phyloP scores from a whole-genome alignment of 2,888 invertebrate genomes.

The Clepsis dumicolana region DNA sequence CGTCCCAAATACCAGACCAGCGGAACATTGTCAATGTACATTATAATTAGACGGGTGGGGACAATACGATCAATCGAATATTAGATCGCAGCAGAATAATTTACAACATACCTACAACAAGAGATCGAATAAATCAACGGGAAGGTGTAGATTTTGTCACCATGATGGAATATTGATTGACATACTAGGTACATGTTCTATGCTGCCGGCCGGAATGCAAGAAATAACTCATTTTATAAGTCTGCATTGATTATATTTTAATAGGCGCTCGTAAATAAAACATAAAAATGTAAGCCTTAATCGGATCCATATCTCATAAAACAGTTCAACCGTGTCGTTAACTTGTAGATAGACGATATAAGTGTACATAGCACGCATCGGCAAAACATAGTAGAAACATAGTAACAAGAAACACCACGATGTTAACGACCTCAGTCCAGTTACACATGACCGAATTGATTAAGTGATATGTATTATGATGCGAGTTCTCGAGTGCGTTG shows the following conservation, averaged over 20 bases:
- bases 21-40: constrained; percentile 39
- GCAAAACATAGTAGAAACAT: constrained; percentile 38
- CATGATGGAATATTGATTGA: background rate
- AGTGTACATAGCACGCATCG: constrained; percentile 23
- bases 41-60: constrained; percentile 35
- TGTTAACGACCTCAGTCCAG: constrained; percentile 67
- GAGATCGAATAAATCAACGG: background rate
- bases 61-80: constrained; percentile 24
- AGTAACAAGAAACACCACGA: constrained; percentile 27
- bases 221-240: constrained; percentile 16
- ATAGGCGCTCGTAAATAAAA: constrained; percentile 28
- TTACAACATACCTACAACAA: background rate
- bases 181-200: background rate
- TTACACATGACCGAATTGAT: constrained; percentile 76
- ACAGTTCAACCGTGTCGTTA: constrained; percentile 26
- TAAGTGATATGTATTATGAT: constrained; percentile 71
- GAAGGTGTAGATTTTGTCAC: background rate
- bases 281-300: constrained; percentile 32
- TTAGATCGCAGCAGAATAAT: constrained; percentile 10
- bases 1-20: constrained; percentile 68
- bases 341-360: constrained; percentile 22
- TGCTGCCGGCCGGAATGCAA: constrained; percentile 6
- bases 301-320: constrained; percentile 27
- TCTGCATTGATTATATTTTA: constrained; percentile 19
- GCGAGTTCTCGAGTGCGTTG: constrained; percentile 66